Evolutionary conservation across 2,797 vertebrate species (phyloP), one percentile per base, ranked within the genome.

Genomic region (Sitta carolinensis): DNA sequence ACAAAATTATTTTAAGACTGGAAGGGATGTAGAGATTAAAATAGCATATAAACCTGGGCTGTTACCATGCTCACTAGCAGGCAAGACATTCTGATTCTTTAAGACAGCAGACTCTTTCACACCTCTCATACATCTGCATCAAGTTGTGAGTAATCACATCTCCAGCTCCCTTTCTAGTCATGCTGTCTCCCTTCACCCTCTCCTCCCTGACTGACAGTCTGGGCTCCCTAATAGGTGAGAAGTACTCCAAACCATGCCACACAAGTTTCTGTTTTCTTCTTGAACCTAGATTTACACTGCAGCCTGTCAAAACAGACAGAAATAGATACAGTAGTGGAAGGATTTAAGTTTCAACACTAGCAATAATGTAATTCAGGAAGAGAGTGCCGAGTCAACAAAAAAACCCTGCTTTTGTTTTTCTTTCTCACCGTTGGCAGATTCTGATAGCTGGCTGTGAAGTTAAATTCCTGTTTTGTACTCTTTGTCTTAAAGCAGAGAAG

Each of bases 391-490:
- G 34, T 47, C 32, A 36, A 36, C 57, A 67, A 89, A 43, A 55
- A 29, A 45, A 4, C 36, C 36, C 36, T 64, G 14, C 34, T n/a
- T 62, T 25, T 88, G 15, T 43, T 59, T 76, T 66, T 63, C 32
- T 77, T 50, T 34, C 92, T 89, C 95, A 99, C 99, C 98, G 72
- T 92, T 80, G 98, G 97, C 26, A 94, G 54, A 22, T 93, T 94
- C 92, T 96, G 97, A 79, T 98, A 98, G 67, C 96, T 96, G 23
- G 97, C 98, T 3, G 97, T 95, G 36, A 99, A 85, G 95, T 98
- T 99, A 89, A 98, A 92, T 67, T 98, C 98, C 68, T 97, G 90
- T 62, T 96, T 97, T 87, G 97, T 94, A 8, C 96, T 98, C 94
- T 96, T 98, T 87, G 98, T 94, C 76, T 94, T 97, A 95, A 99